Percentiles rank a stretch among this genome's conserved stretches.
phyloP scores from a whole-genome alignment of 2,797 vertebrate genomes.

The Phoeniculus purpureus region DNA sequence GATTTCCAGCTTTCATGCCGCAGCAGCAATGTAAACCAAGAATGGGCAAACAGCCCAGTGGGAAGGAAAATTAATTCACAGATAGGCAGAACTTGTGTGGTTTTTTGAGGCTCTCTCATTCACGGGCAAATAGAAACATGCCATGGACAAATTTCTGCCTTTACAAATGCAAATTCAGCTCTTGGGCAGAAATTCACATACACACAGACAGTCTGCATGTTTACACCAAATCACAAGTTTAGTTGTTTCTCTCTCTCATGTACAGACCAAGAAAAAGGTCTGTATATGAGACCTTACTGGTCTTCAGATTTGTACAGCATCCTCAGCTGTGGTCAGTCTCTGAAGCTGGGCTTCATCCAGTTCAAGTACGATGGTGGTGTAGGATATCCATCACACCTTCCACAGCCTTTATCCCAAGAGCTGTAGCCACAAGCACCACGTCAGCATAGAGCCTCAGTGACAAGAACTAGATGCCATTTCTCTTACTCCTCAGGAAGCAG shows the following conservation, averaged over 20 bases:
- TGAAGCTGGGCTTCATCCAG: neutral
- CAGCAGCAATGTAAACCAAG: fast-evolving
- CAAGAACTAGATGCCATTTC: neutral
- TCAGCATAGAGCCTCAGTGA: fast-evolving
- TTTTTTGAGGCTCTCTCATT: neutral
- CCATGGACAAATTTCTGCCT: neutral
- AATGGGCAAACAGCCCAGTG: neutral
- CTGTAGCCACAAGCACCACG: fast-evolving
- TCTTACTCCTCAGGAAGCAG: neutral
- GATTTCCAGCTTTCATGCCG: neutral
- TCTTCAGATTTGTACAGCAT: fast-evolving
- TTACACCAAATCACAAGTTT: neutral
- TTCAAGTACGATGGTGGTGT: fast-evolving
- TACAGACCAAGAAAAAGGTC: neutral
- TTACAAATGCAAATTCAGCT: neutral
- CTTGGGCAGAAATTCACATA: neutral
- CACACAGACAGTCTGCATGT: fast-evolving
- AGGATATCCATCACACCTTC: neutral
- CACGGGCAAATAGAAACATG: neutral
- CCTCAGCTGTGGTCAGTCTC: neutral
- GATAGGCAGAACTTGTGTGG: fast-evolving
- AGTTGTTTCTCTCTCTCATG: neutral
- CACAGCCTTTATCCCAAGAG: neutral
- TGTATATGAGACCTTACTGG: too few relatives aligned
- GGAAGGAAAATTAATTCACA: neutral